Conservation (phyloP, 2,888 invertebrate species). For the Scaptomyza caliginosa region DNA sequence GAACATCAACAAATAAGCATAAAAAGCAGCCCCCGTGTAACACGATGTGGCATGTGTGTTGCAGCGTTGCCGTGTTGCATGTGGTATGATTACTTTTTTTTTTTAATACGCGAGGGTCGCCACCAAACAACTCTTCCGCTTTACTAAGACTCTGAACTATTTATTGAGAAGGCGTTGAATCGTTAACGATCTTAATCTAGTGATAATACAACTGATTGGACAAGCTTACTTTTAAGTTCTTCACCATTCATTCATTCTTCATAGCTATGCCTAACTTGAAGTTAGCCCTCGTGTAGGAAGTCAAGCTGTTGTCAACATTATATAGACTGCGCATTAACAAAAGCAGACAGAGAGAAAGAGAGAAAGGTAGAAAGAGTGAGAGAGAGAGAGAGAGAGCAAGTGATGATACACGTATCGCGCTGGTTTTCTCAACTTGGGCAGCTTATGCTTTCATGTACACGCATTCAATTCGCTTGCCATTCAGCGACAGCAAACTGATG, state of each 20-base stretch:
- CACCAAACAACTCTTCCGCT: no score
- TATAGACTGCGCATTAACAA: constrained; percentile 31
- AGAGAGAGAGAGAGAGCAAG: not conserved
- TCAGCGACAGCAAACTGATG: constrained; percentile 39
- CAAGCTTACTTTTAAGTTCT: not conserved
- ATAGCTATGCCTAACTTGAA: not conserved
- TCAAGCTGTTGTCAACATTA: constrained; percentile 22
- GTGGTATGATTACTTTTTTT: not conserved
- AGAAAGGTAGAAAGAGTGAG: not conserved
- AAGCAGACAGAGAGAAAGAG: not conserved
- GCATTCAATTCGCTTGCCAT: constrained; percentile 68
- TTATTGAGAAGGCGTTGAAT: no score
- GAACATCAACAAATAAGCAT: constrained; percentile 60
- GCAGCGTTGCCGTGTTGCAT: no score
- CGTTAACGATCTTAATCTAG: not conserved
- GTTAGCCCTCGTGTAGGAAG: constrained; percentile 9
- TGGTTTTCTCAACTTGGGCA: constrained; percentile 52
- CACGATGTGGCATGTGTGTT: constrained; percentile 12
- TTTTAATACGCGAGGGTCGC: constrained; percentile 22
- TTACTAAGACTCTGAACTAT: no score
- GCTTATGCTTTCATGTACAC: constrained; percentile 67
- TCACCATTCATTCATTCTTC: no score
- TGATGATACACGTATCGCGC: constrained; percentile 2
- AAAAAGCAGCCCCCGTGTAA: constrained; percentile 34
- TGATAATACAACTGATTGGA: not conserved